phyloP scores from a whole-genome alignment of 2,113 vertebrate species.

The Candoia aspera region DNA sequence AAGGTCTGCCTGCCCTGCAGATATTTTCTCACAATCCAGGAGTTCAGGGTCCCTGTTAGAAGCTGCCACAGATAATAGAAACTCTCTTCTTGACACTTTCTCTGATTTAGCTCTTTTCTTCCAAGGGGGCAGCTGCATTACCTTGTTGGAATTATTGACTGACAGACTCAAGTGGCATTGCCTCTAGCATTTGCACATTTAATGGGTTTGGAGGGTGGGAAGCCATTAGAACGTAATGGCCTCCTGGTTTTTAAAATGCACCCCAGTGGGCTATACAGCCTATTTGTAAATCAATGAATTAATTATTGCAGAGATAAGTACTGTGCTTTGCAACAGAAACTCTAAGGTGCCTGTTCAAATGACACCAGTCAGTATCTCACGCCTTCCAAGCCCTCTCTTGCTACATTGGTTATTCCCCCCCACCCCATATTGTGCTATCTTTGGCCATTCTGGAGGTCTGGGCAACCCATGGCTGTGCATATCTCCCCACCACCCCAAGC shows the following conservation, averaged over 20 bases:
- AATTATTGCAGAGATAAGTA: constrained; percentile 46
- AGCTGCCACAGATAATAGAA: constrained; percentile 29
- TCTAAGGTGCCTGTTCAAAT: constrained; percentile 26
- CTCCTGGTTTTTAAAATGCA: constrained; percentile 29
- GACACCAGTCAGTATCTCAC: background rate
- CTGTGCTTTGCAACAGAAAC: constrained; percentile 8
- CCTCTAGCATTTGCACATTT: constrained; percentile 24
- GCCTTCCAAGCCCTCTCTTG: constrained; percentile 10
- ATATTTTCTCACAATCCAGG: constrained; percentile 80
- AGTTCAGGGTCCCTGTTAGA: constrained; percentile 64
- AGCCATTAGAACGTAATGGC: constrained; percentile 13
- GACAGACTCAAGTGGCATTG: constrained; percentile 40
- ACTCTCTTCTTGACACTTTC: constrained; percentile 33
- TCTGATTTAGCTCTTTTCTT: constrained; percentile 41
- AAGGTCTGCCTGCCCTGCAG: constrained; percentile 58
- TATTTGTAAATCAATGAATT: constrained; percentile 52
- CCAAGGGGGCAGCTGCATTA: constrained; percentile 35
- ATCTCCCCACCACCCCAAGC: background rate
- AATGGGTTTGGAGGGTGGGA: constrained; percentile 33
- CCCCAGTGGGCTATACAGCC: background rate
- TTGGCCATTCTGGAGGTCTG: background rate
- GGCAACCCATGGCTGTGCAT: background rate
- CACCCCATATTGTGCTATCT: too few species aligned
- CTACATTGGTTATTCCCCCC: background rate
- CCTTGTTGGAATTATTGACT: constrained; percentile 57